Evolutionary conservation across 2,888 invertebrate genomes (phyloP), one percentile per base, ranked within the genome.

Genomic region (Lamproptera curius): DNA sequence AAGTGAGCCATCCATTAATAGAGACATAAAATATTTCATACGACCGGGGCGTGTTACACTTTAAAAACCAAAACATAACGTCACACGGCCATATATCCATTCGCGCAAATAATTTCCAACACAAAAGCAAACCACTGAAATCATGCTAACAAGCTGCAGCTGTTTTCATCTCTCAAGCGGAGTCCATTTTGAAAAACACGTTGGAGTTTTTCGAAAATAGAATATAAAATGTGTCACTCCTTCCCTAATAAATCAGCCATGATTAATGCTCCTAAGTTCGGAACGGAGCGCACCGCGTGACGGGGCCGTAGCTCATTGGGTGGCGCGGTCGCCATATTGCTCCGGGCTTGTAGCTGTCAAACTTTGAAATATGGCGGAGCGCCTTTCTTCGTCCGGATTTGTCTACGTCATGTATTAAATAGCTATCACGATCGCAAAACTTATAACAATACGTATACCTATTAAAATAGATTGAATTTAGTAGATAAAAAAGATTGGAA

Each of bases 221-320:
- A 85, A 81, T 80, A 85, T 84, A 83, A 84, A 84, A 83, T 83
- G 78, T 86, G 86, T 86, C 86, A 86, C 85, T 84, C 85, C 81
- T 86, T 80, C 79, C 70, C 63, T 70, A 72, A 84, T 86, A 86
- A 85, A 87, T 87, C 87, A 83, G 72, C 57, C 65, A 78, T 85
- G 86, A 87, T 86, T 79, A 85, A 87, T 85, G 86, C 76, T 65
- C 65, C 70, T 69, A 71, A 78, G 76, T 76, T 71, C 73, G 76
- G 71, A 79, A 68, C 79, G 77, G 69, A 72, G 67, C 76, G 73
- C 67, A 62, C 71, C 64, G 77, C 76, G 83, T 85, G 84, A 86
- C 86, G 81, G 70, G 75, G 78, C 78, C 66, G 73, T 74, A 65
- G 72, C 86, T 86, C 83, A 87, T 86, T 87, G 87, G 86, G 85